A percentile compares a stretch with the other conserved stretches of the same genome.
Evolutionary conservation across 2,797 vertebrate species (phyloP).

Genomic region (Paguma larvata): DNA sequence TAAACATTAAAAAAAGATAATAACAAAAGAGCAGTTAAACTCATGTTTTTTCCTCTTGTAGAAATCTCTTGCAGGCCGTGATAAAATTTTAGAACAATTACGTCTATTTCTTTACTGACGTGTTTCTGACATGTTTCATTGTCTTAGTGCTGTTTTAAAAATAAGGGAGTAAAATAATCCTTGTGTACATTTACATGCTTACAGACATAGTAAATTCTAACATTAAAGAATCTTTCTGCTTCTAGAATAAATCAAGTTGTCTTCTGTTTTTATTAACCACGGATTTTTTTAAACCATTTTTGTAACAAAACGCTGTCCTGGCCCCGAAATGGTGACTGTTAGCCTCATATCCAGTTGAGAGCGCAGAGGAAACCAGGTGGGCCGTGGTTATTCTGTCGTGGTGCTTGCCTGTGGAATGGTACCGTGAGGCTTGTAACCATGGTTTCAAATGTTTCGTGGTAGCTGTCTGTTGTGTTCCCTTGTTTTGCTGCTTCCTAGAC

Average conservation of each 20-base stretch:
- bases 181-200: neutral
- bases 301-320: neutral
- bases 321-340: neutral
- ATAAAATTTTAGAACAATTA: slow-evolving; percentile 14
- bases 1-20: too few relatives aligned
- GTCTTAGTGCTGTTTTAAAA: neutral
- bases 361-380: neutral
- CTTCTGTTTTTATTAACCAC: slow-evolving; percentile 21
- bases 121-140: neutral
- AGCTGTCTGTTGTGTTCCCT: neutral
- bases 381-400: neutral
- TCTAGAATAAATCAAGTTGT: neutral
- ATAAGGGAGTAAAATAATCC: neutral
- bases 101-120: neutral
- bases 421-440: neutral
- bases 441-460: neutral
- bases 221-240: neutral
- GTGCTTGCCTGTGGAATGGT: neutral
- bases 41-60: neutral
- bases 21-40: neutral
- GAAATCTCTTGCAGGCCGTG: neutral
- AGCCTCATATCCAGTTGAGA: neutral
- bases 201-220: neutral
- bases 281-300: neutral
- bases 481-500: neutral